Evolutionary conservation across 2,888 invertebrate genomes (phyloP), one percentile per base, ranked within the genome.

Genomic region (Pterostichus madidus): DNA sequence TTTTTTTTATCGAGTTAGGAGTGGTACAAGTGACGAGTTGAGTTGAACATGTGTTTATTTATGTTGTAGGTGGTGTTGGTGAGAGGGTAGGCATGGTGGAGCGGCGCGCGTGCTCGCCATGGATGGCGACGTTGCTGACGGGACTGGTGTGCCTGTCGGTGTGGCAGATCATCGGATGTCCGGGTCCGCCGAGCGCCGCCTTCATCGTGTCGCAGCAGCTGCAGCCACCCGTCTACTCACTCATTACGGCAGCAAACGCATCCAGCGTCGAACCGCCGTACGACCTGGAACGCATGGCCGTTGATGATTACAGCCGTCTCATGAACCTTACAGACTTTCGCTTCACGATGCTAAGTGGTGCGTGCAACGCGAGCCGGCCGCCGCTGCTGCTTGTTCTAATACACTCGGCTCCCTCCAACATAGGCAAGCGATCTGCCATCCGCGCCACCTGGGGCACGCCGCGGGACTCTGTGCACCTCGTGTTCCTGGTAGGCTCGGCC

Each of bases 361-460:
- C 89, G 35, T 91, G 91, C 68, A 87, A 87, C 64, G 88, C 88
- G 13, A 88, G 89, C 85, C 86, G 87, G 17, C 79, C 85, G 15
- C 90, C 93, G 11, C 89, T 95, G 31, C 89, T 94, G 8, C 89
- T 96, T 17, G 92, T 95, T 83, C 90, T 95, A 35, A 91, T 95
- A 2, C 93, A 95, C 86, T 95, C 96, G 0, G 94, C 95, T 0
- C 95, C 95, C 0, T 88, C 86, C 5, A 94, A 96, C 87, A 88
- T 89, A 24, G 91, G 91, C 15, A 94, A 95, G 84, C 91, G 96
- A n/a, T 90, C 90, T 75, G 88, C 93, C 0, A 95, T 96, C 78
- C 91, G 96, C 4, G 92, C 92, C 81, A 95, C 96, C 0, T 96
- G 96, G 96, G 96, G 94, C 0, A 79, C 80, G 15, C 90, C 91